Percentiles rank a stretch among this genome's conserved stretches.
These are phyloP conservation scores for Drosophila koepferae DNA, from an alignment of 2,888 invertebrate species.

Conservation along the genomic window DNA sequence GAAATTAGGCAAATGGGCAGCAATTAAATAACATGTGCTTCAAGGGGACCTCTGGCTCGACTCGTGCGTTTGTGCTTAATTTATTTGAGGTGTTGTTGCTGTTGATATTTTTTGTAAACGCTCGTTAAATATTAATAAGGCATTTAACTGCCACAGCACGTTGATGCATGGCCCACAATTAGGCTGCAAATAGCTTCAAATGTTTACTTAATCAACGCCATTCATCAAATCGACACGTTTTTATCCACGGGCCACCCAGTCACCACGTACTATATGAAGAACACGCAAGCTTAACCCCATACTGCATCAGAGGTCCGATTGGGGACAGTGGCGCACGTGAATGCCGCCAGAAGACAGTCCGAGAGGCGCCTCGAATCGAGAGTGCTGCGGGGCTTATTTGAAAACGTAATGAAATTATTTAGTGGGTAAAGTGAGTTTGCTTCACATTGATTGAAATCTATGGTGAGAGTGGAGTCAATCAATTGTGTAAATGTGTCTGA, in stretches of 20 bases:
- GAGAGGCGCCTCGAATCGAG: conserved; percentile 5
- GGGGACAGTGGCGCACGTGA: conserved; percentile 16
- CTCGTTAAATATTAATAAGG: conserved; percentile 75
- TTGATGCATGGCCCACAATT: conserved; percentile 74
- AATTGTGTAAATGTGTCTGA: neutral
- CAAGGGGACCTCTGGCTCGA: conserved; percentile 8
- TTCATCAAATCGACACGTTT: conserved; percentile 79
- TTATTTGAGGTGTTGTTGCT: conserved; percentile 46
- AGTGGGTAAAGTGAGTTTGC: neutral
- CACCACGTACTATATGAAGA: neutral
- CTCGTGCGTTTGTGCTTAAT: conserved; percentile 44
- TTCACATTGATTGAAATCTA: neutral
- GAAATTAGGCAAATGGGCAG: conserved; percentile 67
- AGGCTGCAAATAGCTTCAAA: conserved; percentile 74
- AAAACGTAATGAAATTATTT: neutral
- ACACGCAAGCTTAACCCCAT: conserved; percentile 67
- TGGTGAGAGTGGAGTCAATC: neutral
- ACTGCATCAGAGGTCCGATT: conserved; percentile 38
- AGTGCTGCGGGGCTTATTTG: neutral
- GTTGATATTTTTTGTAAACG: conserved; percentile 28
- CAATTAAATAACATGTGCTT: conserved; percentile 64
- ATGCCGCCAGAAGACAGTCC: conserved; percentile 9
- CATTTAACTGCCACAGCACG: conserved; percentile 74
- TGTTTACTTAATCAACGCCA: conserved; percentile 78
- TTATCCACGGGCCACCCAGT: conserved; percentile 27